Evolutionary conservation across 2,888 invertebrate species (phyloP).

Genomic region (Macaria liturata): DNA sequence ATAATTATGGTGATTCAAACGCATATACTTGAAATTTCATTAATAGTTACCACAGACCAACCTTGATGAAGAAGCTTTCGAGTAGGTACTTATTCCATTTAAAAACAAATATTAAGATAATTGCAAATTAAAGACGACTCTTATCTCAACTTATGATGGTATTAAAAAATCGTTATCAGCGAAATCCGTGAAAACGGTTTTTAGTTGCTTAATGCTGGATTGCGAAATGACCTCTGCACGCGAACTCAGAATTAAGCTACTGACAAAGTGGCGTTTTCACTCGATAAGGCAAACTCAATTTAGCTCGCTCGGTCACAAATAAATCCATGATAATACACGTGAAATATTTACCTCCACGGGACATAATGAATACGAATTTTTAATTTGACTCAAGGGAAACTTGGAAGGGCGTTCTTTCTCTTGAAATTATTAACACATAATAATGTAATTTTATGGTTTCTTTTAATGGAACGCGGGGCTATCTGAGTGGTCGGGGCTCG

Average conservation of each 20-base stretch:
- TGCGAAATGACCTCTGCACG: slow-evolving; percentile 48
- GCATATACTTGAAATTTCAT: slow-evolving; percentile 6
- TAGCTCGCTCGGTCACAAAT: slow-evolving; percentile 40
- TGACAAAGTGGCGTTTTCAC: slow-evolving; percentile 46
- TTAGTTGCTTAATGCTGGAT: slow-evolving; percentile 46
- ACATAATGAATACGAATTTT: slow-evolving; percentile 56
- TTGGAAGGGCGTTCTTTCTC: slow-evolving; percentile 61
- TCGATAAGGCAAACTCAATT: slow-evolving; percentile 60
- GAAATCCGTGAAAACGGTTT: slow-evolving; percentile 47
- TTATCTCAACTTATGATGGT: slow-evolving; percentile 44
- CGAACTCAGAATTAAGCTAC: slow-evolving; percentile 53
- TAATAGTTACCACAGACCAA: slow-evolving; percentile 32
- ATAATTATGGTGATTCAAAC: slow-evolving; percentile 18
- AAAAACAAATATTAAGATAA: slow-evolving; percentile 43
- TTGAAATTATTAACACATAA: slow-evolving; percentile 82
- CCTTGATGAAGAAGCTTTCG: slow-evolving; percentile 40
- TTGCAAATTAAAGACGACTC: slow-evolving; percentile 53
- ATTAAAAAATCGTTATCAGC: slow-evolving; percentile 52
- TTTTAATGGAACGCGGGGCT: slow-evolving; percentile 78
- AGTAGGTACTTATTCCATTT: slow-evolving; percentile 31
- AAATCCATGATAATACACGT: slow-evolving; percentile 47
- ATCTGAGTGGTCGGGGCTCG: slow-evolving; percentile 64
- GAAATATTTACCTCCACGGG: slow-evolving; percentile 52
- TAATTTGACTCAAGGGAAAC: slow-evolving; percentile 61
- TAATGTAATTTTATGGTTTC: slow-evolving; percentile 80